Evolutionary conservation across 2,888 invertebrate genomes (phyloP).

Genomic region (Microdon myrmicae): DNA sequence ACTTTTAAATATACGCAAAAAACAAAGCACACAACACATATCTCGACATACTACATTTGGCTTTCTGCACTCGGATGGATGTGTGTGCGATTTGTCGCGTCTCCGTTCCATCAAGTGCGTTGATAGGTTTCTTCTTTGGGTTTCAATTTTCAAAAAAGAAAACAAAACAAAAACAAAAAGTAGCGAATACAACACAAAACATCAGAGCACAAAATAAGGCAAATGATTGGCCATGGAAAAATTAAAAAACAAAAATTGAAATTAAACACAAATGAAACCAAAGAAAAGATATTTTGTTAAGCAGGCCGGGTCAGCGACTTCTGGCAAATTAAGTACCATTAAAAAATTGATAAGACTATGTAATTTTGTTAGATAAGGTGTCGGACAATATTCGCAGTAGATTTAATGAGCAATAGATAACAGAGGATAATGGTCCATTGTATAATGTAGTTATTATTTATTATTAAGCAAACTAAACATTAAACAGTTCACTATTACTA

Average conservation of each 20-base stretch:
- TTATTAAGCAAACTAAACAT: no score
- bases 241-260: conserved; percentile 12
- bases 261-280: conserved; percentile 19
- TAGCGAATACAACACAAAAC: no score
- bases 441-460: no score
- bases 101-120: conserved; percentile 29
- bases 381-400: no score
- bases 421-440: no score
- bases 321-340: no score
- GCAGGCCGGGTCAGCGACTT: no score
- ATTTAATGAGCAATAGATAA: no score
- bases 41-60: no score
- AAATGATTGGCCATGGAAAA: conserved; percentile 23
- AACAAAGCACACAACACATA: conserved; percentile 9
- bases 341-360: no score
- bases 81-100: conserved; percentile 13
- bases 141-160: conserved; percentile 34
- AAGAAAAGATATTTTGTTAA: conserved; percentile 14
- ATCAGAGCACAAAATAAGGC: conserved; percentile 9
- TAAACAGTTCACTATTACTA: no score
- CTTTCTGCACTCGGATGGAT: not conserved
- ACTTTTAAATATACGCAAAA: conserved; percentile 31
- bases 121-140: conserved; percentile 28
- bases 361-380: no score
- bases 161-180: conserved; percentile 1